These are phyloP conservation scores for Epinephelus fuscoguttatus DNA, from an alignment of 2,113 vertebrate genomes.

Conservation along the genomic window DNA sequence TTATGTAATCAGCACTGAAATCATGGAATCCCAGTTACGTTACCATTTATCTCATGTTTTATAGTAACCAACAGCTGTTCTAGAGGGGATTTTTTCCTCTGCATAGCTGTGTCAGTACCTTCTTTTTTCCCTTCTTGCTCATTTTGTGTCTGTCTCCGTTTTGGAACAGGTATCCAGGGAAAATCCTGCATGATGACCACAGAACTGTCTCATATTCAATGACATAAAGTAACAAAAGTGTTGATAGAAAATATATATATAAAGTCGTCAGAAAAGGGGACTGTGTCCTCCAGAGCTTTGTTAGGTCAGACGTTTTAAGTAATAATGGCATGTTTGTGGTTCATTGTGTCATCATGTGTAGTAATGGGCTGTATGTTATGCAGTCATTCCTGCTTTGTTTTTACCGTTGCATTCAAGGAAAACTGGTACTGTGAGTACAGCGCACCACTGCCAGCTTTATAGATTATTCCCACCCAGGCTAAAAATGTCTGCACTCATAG, in stretches of 20 bases:
- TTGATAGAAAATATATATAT: constrained; percentile 51
- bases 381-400: constrained; percentile 44
- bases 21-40: constrained; percentile 58
- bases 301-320: constrained; percentile 50
- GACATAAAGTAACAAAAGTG: constrained; percentile 40
- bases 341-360: constrained; percentile 56
- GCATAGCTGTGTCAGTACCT: constrained; percentile 33
- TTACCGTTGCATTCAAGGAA: constrained; percentile 20
- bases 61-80: constrained; percentile 66
- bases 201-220: constrained; percentile 42
- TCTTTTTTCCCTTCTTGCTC: constrained; percentile 52
- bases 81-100: constrained; percentile 56
- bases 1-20: constrained; percentile 66
- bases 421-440: constrained; percentile 23
- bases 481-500: constrained; percentile 6
- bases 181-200: constrained; percentile 53
- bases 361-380: constrained; percentile 30
- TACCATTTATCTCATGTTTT: constrained; percentile 68
- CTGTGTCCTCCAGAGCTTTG: constrained; percentile 27
- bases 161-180: constrained; percentile 71
- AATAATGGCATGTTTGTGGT: constrained; percentile 37
- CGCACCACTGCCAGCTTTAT: constrained; percentile 21
- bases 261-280: constrained; percentile 18
- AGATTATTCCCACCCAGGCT: constrained; percentile 32
- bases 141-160: constrained; percentile 54